Evolutionary conservation across 2,888 invertebrate genomes (phyloP), one percentile per base, ranked within the genome.

Genomic region (Nowickia ferox): DNA sequence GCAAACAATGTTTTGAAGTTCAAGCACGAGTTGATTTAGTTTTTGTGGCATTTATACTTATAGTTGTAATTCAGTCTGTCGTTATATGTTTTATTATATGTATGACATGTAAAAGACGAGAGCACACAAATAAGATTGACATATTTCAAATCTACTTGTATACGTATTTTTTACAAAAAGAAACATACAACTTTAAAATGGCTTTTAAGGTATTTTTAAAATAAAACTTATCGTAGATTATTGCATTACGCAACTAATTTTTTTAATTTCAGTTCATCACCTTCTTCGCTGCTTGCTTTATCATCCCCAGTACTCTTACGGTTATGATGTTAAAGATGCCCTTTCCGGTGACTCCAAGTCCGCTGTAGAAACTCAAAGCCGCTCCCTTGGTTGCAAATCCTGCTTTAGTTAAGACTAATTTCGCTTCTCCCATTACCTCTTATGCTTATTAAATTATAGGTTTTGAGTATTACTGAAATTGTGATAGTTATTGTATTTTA

Each of bases 201-300:
- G 91, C 92, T 90, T 92, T 92, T 90, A 92, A 92, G 91, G 92
- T n/a, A n/a, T n/a, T n/a, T n/a, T n/a, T n/a, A n/a, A n/a, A n/a
- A n/a, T 92, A 91, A 89, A 92, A 83, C 87, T 71, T 38, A 74
- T 57, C 68, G 1, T 46, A 55, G 69, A 80, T 72, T 48, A 17
- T 57, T 30, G 6, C 40, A n/a, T n/a, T n/a, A 51, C 71, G 66
- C 17, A 13, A 19, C 46, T 53, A 9, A 38, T 15, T 30, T 51
- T n/a, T 11, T 61, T 55, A 4, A n/a, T 13, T 57, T 10, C 9
- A 92, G 92, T 90, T 91, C 88, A 89, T 90, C 87, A 85, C 89
- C 72, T 88, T 91, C 59, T 89, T 92, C 87, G 91, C 90, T 72
- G 91, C 90, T 51, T 92, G 90, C 88, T 84, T 92, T 46, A 91